phyloP scores from a whole-genome alignment of 2,888 invertebrate species.

The Drosophila monieri region DNA sequence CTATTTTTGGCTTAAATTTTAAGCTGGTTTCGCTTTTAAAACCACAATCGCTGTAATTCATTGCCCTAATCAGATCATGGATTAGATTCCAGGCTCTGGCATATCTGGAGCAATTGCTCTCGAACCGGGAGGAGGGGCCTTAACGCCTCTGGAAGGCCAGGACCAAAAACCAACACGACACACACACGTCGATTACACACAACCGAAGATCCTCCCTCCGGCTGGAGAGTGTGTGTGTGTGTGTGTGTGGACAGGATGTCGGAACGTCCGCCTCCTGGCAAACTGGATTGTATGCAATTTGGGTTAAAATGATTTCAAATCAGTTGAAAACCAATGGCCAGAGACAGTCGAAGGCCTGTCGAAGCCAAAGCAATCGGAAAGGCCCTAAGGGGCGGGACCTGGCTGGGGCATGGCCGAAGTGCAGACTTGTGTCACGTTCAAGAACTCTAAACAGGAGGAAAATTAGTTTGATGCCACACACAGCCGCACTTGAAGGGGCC shows the following conservation, averaged over 20 bases:
- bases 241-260: constrained; percentile 2
- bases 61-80: constrained; percentile 7
- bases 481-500: constrained; percentile 8
- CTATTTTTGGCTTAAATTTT: too few relatives aligned
- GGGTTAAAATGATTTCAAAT: constrained; percentile 74
- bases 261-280: constrained; percentile 47
- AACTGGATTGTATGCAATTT: constrained; percentile 74
- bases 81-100: constrained; percentile 2
- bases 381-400: constrained; percentile 13
- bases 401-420: constrained; percentile 46
- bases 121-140: neutral
- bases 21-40: constrained; percentile 13
- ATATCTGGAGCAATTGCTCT: constrained; percentile 1
- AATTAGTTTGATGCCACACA: constrained; percentile 73
- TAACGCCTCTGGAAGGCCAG: constrained; percentile 11
- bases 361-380: constrained; percentile 18
- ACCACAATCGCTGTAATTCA: neutral
- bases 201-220: constrained; percentile 18
- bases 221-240: neutral
- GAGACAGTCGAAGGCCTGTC: constrained; percentile 35
- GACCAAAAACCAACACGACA: constrained; percentile 18
- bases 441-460: constrained; percentile 75
- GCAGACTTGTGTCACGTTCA: constrained; percentile 77
- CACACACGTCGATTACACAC: constrained; percentile 43
- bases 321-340: constrained; percentile 63